Percentiles rank a stretch among this genome's conserved stretches.
Conservation (phyloP, 2,113 vertebrate species). For the Hepsetus odoe region DNA sequence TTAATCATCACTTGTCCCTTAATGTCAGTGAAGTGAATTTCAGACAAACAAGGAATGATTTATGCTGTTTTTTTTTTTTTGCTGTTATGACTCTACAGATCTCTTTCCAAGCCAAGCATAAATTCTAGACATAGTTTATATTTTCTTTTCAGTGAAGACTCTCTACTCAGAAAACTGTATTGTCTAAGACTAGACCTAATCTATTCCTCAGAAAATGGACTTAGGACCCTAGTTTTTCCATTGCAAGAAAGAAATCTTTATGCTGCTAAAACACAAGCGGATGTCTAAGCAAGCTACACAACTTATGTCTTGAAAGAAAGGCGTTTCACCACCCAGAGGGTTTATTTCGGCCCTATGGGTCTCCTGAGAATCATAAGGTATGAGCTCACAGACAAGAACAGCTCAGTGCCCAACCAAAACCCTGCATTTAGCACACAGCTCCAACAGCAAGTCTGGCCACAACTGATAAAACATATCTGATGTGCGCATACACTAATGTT, state of each 20-base stretch:
- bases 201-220: too few species aligned
- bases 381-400: conserved; percentile 28
- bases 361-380: conserved; percentile 41
- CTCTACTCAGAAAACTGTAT: too few species aligned
- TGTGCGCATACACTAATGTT: conserved; percentile 58
- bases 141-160: too few species aligned
- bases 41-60: background rate
- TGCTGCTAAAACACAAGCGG: background rate
- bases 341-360: conserved; percentile 12
- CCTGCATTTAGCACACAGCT: background rate
- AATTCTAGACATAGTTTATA: too few species aligned
- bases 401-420: conserved; percentile 8
- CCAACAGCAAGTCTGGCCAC: conserved; percentile 46
- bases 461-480: conserved; percentile 74
- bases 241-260: background rate
- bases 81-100: too few species aligned
- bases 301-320: background rate
- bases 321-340: background rate
- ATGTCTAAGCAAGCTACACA: conserved; percentile 19
- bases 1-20: background rate
- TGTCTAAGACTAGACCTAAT: too few species aligned
- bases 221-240: too few species aligned
- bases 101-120: too few species aligned
- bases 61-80: too few species aligned
- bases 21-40: background rate